Conservation (phyloP, 2,888 invertebrate genomes). For the Athrips mouffetella region DNA sequence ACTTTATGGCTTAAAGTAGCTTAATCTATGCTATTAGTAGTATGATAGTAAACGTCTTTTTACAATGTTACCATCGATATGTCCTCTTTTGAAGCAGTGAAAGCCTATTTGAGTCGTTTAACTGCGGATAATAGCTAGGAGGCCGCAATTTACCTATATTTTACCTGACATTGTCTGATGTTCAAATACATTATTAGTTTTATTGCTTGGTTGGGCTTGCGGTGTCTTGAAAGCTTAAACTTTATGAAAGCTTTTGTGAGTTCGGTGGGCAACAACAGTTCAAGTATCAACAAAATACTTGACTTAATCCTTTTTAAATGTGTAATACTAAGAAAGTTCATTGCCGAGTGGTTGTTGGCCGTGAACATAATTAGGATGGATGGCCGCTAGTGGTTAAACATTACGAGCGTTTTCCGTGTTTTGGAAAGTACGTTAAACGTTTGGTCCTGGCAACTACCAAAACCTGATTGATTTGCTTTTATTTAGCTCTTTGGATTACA, state of each 20-base stretch:
- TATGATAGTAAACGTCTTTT: constrained; percentile 41
- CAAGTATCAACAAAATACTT: neutral
- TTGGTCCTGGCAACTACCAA: too few species aligned
- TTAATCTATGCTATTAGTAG: constrained; percentile 36
- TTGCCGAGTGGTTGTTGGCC: too few species aligned
- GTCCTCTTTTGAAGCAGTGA: constrained; percentile 45
- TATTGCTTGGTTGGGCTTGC: constrained; percentile 23
- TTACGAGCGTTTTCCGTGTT: too few species aligned
- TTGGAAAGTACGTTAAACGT: too few species aligned
- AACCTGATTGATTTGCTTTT: too few species aligned
- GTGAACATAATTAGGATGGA: too few species aligned
- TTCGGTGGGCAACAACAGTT: constrained; percentile 7
- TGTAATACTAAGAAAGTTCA: too few species aligned
- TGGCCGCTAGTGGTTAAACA: too few species aligned
- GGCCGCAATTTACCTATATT: constrained; percentile 44
- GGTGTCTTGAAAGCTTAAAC: constrained; percentile 17
- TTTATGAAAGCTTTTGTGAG: constrained; percentile 12
- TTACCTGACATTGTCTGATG: constrained; percentile 37
- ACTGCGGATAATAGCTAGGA: constrained; percentile 35
- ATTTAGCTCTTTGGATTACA: too few species aligned
- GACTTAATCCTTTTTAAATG: too few species aligned
- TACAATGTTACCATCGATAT: constrained; percentile 39
- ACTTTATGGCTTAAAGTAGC: constrained; percentile 29
- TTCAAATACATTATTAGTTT: constrained; percentile 33
- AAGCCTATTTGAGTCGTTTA: constrained; percentile 46